Base-by-base conservation (phyloP, 1,140 invertebrate genomes). In the Cotesia vestalis region DNA sequence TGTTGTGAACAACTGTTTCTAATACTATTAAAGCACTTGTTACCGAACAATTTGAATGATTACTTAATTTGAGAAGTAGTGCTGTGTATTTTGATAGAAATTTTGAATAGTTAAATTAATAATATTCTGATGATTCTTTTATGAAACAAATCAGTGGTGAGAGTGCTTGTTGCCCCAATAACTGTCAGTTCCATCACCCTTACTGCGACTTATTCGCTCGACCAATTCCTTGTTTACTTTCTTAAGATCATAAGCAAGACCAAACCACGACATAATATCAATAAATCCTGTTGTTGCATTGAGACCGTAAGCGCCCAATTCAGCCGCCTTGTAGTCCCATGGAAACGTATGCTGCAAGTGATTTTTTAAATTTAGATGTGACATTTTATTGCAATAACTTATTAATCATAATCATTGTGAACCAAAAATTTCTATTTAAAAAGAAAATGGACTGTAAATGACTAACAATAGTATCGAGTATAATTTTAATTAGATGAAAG, bases 211-310 rank as follows among this genome's bases (percentile, higher is more conserved):
- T 14, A 78, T 69, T 57, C 70, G 79, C 17, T 81, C 73, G 34
- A 86, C 63, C 4, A 80, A 64, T 4, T 84, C 80, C 35, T 77
- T 73, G n/a, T 66, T 78, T 4, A 81, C 74, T 1, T 80, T 83
- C 70, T 81, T 85, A 4, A 86, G 76, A 77, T 92, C 89, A 77
- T 91, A 91, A 6, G 89, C 91, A 63, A 85, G 83, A 5, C 92
- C 91, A 11, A 91, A 64, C 57, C 75, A 77, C 4, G 88, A 88
- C 84, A 90, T 89, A 17, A 87, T 76, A 73, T 92, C 90, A 78
- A 93, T 91, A 73, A 91, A 89, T 4, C 82, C 77, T 4, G 89
- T 90, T 4, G 90, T 90, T 1, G 86, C 72, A 79, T 92, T 92
- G 20, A 90, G 79, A 40, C 84, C 80, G 80, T 86, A 88, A 55